Evolutionary conservation across 2,888 invertebrate species (phyloP), one percentile per base, ranked within the genome.

Genomic region (Megamerina dolium): DNA sequence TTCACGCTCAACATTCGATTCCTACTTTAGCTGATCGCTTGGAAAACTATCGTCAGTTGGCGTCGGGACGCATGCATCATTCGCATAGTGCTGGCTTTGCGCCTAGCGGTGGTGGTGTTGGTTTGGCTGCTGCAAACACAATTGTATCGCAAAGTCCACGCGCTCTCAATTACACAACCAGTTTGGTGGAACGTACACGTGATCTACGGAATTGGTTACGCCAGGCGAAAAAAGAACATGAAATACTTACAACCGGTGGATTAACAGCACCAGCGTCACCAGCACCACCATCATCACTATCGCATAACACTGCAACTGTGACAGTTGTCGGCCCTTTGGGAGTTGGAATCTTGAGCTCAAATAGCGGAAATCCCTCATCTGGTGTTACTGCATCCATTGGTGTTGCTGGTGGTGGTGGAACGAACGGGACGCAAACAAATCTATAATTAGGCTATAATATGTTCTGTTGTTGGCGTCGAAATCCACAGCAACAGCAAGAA

Each of bases 151-250:
- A 71, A 50, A 66, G 64, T 49, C 64, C 68, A 3, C 55, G 68
- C 3, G 68, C 70, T 9, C 75, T 78, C 19, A 77, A 77, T 39
- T 76, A 77, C 17, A 76, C 80, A 2, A 78, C 80, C 6, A 80
- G 78, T 41, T 62, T 82, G 41, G 80, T 80, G 36, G 82, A 82
- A 57, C 73, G 82, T 26, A 81, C 82, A 2, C 72, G 79, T 42
- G 81, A 81, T 55, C 68, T 82, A 46, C 73, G 81, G 48, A 81
- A 82, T 56, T 83, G 82, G 83, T 62, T 83, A 45, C 73, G 79
- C 13, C 81, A 81, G 53, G 72, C 71, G 0, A 72, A 70, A 55
- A 69, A 63, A 32, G 71, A 71, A 62, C 70, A 71, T 36, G 70
- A 70, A 18, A 51, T 71, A 17, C 51, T 66, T 5, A 58, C n/a